These are phyloP conservation scores for Lithosia quadra DNA, from an alignment of 2,888 invertebrate genomes.

Conservation along the genomic window DNA sequence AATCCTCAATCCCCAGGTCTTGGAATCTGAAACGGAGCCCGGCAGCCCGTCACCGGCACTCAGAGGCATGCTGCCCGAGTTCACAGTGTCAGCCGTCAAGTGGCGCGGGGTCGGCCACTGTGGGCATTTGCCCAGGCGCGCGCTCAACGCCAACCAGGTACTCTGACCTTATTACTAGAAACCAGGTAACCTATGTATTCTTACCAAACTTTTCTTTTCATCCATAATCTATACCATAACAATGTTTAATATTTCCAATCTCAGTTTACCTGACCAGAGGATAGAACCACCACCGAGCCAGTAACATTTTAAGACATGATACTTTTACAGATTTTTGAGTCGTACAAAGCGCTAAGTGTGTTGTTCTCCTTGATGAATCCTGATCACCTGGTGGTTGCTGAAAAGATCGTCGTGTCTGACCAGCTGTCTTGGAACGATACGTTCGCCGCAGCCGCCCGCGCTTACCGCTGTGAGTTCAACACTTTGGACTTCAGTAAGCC, in stretches of 20 bases:
- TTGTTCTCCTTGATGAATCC: slow-evolving; percentile 56
- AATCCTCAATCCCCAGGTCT: slow-evolving; percentile 62
- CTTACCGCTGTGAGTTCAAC: slow-evolving; percentile 59
- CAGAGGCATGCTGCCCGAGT: slow-evolving; percentile 89
- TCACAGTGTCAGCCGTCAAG: slow-evolving; percentile 88
- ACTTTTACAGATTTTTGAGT: slow-evolving; percentile 51
- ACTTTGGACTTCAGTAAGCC: slow-evolving; percentile 54
- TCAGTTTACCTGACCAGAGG: no score
- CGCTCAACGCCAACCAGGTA: slow-evolving; percentile 89
- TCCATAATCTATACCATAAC: no score
- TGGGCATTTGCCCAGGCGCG: slow-evolving; percentile 85
- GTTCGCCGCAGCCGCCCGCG: slow-evolving; percentile 47
- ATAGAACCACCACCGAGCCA: neutral
- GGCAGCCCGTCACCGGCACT: slow-evolving; percentile 88
- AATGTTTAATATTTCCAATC: no score
- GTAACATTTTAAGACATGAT: neutral
- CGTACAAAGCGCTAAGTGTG: slow-evolving; percentile 54
- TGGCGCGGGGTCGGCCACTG: slow-evolving; percentile 91
- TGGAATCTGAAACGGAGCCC: slow-evolving; percentile 79
- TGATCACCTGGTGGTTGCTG: slow-evolving; percentile 59
- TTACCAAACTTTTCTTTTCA: no score
- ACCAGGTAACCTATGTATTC: no score
- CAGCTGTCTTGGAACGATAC: slow-evolving; percentile 44
- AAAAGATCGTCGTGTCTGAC: slow-evolving; percentile 62
- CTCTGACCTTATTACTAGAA: slow-evolving; percentile 93